phyloP scores from a whole-genome alignment of 2,797 vertebrate species.

The Morelia viridis region DNA sequence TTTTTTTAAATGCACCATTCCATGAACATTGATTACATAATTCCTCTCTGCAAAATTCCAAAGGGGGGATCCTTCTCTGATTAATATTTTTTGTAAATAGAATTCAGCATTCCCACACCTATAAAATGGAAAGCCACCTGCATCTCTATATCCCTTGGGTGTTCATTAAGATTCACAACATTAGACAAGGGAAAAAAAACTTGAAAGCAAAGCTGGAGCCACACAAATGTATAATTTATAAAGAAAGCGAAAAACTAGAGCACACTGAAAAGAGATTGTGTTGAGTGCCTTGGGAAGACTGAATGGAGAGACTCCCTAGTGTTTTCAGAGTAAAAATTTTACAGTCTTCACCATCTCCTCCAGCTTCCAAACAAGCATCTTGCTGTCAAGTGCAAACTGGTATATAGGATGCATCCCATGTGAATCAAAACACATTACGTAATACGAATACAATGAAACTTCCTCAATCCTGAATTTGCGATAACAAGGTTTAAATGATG shows the following conservation, averaged over 20 bases:
- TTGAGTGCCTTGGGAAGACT: background rate
- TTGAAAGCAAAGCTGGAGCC: conserved; percentile 37
- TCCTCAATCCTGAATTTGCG: background rate
- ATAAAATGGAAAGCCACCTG: conserved; percentile 46
- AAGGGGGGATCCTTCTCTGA: background rate
- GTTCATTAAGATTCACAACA: conserved; percentile 56
- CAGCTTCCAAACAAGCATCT: accelerated
- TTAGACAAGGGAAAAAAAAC: background rate
- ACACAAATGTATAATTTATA: conserved; percentile 58
- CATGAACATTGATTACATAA: background rate
- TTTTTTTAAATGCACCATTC: background rate
- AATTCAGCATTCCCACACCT: background rate
- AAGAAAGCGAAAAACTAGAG: conserved; percentile 52
- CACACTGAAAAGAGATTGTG: conserved; percentile 14
- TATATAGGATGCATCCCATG: background rate
- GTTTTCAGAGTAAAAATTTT: background rate
- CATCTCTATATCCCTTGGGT: conserved; percentile 40
- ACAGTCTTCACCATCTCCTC: background rate
- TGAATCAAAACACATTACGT: background rate
- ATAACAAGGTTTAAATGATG: background rate
- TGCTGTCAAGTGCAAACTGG: accelerated
- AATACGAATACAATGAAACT: background rate
- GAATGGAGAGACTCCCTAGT: background rate
- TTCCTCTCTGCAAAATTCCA: background rate
- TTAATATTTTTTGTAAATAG: background rate